A percentile compares a stretch with the other conserved stretches of the same genome.
Conservation (phyloP, 2,888 invertebrate genomes). For the Platypus cylindrus region DNA sequence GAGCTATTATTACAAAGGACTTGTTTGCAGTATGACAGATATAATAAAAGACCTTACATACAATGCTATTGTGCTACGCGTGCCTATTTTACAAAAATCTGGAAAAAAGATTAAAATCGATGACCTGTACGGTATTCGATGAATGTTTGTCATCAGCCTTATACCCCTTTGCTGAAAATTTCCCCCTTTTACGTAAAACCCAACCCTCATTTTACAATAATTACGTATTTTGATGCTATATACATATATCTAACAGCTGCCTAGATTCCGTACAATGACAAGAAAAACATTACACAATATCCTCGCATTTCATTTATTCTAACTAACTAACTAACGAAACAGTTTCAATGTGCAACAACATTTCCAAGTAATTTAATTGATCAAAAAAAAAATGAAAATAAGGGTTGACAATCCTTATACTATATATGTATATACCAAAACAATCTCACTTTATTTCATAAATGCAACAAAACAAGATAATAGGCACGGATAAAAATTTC, state of each 20-base stretch:
- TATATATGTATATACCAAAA: too few species aligned
- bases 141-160: constrained; percentile 30
- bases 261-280: constrained; percentile 26
- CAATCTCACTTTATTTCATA: too few species aligned
- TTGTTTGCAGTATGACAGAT: constrained; percentile 20
- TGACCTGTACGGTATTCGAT: constrained; percentile 22
- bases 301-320: constrained; percentile 11
- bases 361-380: constrained; percentile 7
- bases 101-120: constrained; percentile 20
- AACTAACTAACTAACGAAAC: constrained; percentile 4
- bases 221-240: constrained; percentile 34
- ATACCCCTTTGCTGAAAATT: constrained; percentile 32
- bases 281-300: constrained; percentile 26
- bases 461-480: too few species aligned
- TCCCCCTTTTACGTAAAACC: constrained; percentile 35
- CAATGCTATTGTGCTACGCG: constrained; percentile 20
- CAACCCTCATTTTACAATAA: constrained; percentile 35
- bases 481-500: too few species aligned
- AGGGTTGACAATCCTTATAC: constrained; percentile 4
- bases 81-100: constrained; percentile 26
- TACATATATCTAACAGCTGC: constrained; percentile 31
- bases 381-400: constrained; percentile 6
- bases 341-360: too few species aligned
- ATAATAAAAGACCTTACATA: constrained; percentile 21
- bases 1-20: constrained; percentile 21